Percentiles rank a stretch among this genome's conserved stretches.
Conservation (phyloP, 2,113 vertebrate species). For the Chionomys nivalis region DNA sequence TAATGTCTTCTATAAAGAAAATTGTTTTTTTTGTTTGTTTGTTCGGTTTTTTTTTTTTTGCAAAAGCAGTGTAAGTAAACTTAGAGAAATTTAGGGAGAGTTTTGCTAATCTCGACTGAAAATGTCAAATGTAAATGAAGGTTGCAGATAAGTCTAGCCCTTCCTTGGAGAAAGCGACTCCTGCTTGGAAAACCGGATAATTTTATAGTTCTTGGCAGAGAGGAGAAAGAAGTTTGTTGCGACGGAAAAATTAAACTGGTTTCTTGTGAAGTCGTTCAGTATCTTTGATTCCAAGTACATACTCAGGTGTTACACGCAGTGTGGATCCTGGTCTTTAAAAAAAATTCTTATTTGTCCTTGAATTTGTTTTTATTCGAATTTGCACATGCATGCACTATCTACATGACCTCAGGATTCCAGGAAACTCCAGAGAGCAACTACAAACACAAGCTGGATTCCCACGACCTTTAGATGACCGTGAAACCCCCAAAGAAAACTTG, state of each 20-base stretch:
- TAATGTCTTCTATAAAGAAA: slow-evolving; percentile 44
- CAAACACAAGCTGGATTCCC: fast-evolving
- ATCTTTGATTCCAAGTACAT: not conserved
- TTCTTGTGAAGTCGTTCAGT: not conserved
- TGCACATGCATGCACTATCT: not conserved
- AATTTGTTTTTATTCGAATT: not conserved
- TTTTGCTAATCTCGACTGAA: slow-evolving; percentile 3
- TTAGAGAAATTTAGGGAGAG: slow-evolving; percentile 51
- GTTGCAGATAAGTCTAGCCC: not conserved
- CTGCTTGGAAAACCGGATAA: fast-evolving
- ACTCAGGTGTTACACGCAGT: not conserved
- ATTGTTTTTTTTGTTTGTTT: not conserved
- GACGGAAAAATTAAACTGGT: not conserved
- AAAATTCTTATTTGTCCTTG: not conserved
- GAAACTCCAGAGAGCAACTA: not conserved
- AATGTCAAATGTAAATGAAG: slow-evolving; percentile 1
- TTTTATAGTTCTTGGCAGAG: not conserved
- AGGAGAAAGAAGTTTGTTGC: not conserved
- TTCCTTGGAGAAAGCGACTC: not conserved
- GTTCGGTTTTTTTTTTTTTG: not conserved
- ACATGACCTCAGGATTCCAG: not conserved
- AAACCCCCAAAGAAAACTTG: not conserved
- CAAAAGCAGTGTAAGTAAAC: slow-evolving; percentile 48
- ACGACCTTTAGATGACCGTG: not conserved
- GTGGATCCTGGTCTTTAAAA: not conserved